These are phyloP conservation scores for Mormyrus iriodes DNA, from an alignment of 2,113 vertebrate species.

Conservation along the genomic window DNA sequence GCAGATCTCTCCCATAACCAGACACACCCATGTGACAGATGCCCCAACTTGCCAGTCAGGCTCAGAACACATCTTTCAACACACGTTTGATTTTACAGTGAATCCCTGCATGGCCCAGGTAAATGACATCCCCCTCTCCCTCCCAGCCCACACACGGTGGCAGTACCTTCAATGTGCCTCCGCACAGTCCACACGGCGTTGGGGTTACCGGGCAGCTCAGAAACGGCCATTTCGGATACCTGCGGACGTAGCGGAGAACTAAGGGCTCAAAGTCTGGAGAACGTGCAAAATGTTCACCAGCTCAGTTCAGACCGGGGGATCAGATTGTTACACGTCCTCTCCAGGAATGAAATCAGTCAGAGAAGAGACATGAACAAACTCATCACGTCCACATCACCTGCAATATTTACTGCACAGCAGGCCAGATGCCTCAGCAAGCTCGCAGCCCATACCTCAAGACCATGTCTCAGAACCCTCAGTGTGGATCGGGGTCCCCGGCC, in stretches of 20 bases:
- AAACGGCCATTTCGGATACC: conserved; percentile 99
- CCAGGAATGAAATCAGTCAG: conserved; percentile 52
- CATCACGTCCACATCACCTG: conserved; percentile 32
- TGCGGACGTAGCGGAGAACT: conserved; percentile 42
- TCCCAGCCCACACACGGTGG: not conserved
- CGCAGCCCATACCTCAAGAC: conserved; percentile 75
- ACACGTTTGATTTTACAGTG: not conserved
- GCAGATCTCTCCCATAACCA: not conserved
- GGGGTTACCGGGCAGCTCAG: conserved; percentile 95
- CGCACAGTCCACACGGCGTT: conserved; percentile 98
- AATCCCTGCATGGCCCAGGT: not conserved
- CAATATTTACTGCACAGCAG: not conserved
- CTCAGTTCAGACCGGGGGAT: conserved; percentile 35
- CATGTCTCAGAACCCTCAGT: conserved; percentile 87
- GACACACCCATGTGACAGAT: not conserved
- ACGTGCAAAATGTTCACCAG: not conserved
- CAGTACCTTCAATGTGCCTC: conserved; percentile 88
- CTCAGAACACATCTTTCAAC: not conserved
- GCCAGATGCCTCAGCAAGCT: not conserved
- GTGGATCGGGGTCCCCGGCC: conserved; percentile 89
- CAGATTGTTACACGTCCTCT: conserved; percentile 51
- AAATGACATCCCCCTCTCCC: not conserved
- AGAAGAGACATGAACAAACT: conserved; percentile 67
- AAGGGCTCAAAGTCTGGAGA: not conserved
- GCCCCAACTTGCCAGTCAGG: not conserved